phyloP scores from a whole-genome alignment of 2,797 vertebrate species.

The Morelia viridis region DNA sequence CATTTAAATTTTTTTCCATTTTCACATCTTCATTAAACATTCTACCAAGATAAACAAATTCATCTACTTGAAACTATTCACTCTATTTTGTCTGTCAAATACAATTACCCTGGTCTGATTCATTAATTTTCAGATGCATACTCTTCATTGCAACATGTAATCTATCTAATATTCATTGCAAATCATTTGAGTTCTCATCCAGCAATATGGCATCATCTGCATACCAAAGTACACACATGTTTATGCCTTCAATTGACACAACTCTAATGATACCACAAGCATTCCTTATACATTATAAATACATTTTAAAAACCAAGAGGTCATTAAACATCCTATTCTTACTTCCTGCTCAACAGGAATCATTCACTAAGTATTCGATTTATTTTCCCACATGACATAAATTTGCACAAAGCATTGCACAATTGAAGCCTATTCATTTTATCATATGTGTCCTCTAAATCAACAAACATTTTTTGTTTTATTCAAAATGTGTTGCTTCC shows the following conservation, averaged over 20 bases:
- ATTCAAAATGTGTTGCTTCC: background rate
- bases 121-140: background rate
- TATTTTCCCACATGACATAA: background rate
- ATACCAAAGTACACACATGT: background rate
- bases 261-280: background rate
- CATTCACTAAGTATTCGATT: background rate
- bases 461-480: background rate
- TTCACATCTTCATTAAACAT: background rate
- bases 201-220: background rate
- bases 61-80: background rate
- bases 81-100: background rate
- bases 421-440: background rate
- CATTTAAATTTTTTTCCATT: background rate
- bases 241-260: background rate
- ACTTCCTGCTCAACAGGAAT: background rate
- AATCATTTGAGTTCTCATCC: background rate
- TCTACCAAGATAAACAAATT: background rate
- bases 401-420: background rate
- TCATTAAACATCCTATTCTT: background rate
- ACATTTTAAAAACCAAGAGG: background rate
- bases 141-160: background rate
- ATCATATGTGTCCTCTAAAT: background rate
- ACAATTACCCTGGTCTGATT: background rate
- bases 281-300: background rate
- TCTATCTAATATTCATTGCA: background rate